Evolutionary conservation across 2,113 vertebrate species (phyloP), one percentile per base, ranked within the genome.

Genomic region (Cyprinus carpio): DNA sequence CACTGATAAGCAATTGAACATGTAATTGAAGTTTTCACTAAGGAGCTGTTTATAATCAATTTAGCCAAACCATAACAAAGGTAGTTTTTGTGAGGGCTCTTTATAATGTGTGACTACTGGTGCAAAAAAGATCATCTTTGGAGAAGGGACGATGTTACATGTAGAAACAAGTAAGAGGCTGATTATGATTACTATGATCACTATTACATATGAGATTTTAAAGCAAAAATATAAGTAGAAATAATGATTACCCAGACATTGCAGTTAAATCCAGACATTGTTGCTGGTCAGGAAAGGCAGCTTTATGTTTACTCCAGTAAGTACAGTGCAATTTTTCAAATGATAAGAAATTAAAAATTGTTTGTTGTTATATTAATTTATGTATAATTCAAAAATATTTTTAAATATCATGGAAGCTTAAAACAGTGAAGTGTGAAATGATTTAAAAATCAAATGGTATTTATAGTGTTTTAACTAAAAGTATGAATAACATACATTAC

Each of bases 41-140:
- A 67, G 13, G 0, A 31, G 8, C 62, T 6, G 13, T 6, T 16
- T 29, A 27, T 8, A 5, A 76, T 18, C 0, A 31, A 11, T 25
- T 25, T 54, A 11, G 51, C 25, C 6, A 40, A 16, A 40, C 3
- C 25, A 2, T 40, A 37, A 56, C 75, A 13, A 12, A n/a, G 7
- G 23, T 27, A 81, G 60, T 87, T 88, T 82, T 84, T 83, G 86
- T 64, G 72, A 9, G 2, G 11, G 16, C 25, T 11, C 7, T 40
- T 49, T 0, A 60, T 79, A 60, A 34, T 85, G 89, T 90, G 88
- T 90, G 89, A 87, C 27, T 74, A 29, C 9, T 81, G 74, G 49
- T 37, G 46, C 60, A n/a, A 51, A 15, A 31, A 85, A 62, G 54
- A 79, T 87, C 54, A n/a, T n/a, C n/a, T 90, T 90, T 71, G 88